Evolutionary conservation across 1,140 invertebrate genomes (phyloP).

Genomic region (Bombus polaris): DNA sequence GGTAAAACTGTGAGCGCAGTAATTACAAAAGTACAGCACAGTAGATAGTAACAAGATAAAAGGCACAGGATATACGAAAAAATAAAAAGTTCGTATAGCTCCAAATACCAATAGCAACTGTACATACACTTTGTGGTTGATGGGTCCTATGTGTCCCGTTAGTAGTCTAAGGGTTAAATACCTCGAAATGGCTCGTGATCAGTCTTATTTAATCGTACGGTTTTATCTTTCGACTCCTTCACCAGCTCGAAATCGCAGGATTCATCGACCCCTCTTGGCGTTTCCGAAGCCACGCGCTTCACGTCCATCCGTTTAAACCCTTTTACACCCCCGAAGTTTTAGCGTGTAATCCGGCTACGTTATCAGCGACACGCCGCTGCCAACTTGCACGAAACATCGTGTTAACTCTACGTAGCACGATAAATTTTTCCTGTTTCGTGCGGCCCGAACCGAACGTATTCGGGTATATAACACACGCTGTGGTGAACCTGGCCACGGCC

Average conservation of each 20-base stretch:
- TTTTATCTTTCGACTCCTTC: not conserved
- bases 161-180: not conserved
- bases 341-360: slow-evolving; percentile 19
- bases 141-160: not conserved
- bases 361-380: slow-evolving; percentile 23
- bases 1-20: not conserved
- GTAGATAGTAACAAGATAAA: too few relatives aligned
- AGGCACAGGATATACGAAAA: too few relatives aligned
- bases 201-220: slow-evolving; percentile 25
- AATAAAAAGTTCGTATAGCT: too few relatives aligned
- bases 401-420: slow-evolving; percentile 19
- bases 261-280: slow-evolving; percentile 5
- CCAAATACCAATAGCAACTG: not conserved
- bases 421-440: slow-evolving; percentile 45
- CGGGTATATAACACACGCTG: not conserved
- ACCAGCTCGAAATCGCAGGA: not conserved
- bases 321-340: slow-evolving; percentile 20
- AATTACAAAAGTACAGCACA: not conserved
- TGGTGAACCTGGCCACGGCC: too few relatives aligned
- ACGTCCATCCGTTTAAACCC: slow-evolving; percentile 10
- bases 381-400: slow-evolving; percentile 42
- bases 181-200: slow-evolving; percentile 1
- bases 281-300: not conserved
- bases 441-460: not conserved
- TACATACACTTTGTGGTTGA: not conserved